These are phyloP conservation scores for Chrysina gloriosa DNA, from an alignment of 2,888 invertebrate species.

Conservation along the genomic window DNA sequence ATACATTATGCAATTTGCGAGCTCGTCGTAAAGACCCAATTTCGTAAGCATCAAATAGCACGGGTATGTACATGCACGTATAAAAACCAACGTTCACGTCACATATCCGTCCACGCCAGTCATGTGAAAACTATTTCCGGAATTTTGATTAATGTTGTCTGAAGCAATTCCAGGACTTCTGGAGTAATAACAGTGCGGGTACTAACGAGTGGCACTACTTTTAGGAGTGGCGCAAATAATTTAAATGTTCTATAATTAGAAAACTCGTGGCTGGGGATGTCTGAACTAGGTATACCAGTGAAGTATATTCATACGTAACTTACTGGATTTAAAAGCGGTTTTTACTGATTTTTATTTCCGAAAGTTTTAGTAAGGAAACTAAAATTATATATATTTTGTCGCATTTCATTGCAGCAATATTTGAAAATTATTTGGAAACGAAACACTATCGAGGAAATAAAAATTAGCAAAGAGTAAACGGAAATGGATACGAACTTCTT, in stretches of 20 bases:
- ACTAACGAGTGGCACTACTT: too few species aligned
- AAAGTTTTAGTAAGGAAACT: too few species aligned
- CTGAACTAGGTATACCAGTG: neutral
- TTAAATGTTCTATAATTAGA: too few species aligned
- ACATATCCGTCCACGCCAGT: neutral
- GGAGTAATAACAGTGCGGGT: neutral
- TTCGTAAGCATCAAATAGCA: neutral
- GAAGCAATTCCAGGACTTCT: neutral
- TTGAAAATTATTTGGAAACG: too few species aligned
- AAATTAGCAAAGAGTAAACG: too few species aligned
- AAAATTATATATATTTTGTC: too few species aligned
- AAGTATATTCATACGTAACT: neutral
- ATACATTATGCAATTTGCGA: neutral
- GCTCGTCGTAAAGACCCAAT: neutral
- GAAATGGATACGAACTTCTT: too few species aligned
- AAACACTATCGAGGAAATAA: too few species aligned
- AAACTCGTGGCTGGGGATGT: too few species aligned
- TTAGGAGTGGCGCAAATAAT: neutral
- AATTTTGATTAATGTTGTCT: neutral
- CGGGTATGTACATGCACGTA: conserved; percentile 2
- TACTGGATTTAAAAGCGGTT: neutral
- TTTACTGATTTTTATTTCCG: neutral
- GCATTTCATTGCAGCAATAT: too few species aligned
- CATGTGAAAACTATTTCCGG: neutral
- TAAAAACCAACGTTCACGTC: neutral